phyloP scores from a whole-genome alignment of 2,888 invertebrate species.

The Epirrita christyi region DNA sequence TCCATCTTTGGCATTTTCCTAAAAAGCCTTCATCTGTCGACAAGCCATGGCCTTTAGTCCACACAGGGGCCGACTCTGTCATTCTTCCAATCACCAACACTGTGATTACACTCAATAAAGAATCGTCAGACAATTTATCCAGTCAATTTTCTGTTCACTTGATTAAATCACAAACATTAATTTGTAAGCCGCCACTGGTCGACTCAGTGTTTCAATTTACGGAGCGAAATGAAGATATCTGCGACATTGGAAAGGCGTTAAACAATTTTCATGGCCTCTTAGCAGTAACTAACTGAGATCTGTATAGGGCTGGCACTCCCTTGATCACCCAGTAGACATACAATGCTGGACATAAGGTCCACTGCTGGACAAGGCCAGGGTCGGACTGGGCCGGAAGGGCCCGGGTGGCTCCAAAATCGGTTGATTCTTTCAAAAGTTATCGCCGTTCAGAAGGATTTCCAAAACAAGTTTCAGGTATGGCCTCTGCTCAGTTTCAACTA shows the following conservation, averaged over 20 bases:
- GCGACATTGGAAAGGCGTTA: slow-evolving; percentile 81
- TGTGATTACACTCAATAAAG: slow-evolving; percentile 18
- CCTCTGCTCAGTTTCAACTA: too few relatives aligned
- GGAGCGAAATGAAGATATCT: slow-evolving; percentile 68
- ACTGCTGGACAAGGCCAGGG: too few relatives aligned
- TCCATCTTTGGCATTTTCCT: too few relatives aligned
- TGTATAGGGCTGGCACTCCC: slow-evolving; percentile 55
- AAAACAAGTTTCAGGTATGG: too few relatives aligned
- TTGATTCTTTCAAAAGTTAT: too few relatives aligned
- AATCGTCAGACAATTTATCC: slow-evolving; percentile 4
- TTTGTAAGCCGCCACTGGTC: slow-evolving; percentile 34
- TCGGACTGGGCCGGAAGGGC: too few relatives aligned
- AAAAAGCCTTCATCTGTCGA: not conserved
- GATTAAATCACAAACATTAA: slow-evolving; percentile 36
- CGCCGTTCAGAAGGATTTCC: too few relatives aligned
- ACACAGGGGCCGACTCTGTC: not conserved
- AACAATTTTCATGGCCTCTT: slow-evolving; percentile 78
- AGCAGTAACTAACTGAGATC: slow-evolving; percentile 65
- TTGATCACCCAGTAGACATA: not conserved
- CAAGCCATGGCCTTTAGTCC: too few relatives aligned
- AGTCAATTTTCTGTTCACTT: slow-evolving; percentile 14
- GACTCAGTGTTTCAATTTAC: slow-evolving; percentile 31
- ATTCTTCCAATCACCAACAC: not conserved
- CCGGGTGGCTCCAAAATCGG: too few relatives aligned
- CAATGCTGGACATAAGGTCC: too few relatives aligned